Evolutionary conservation across 2,888 invertebrate genomes (phyloP), one percentile per base, ranked within the genome.

Genomic region (Eupithecia pulchellata): DNA sequence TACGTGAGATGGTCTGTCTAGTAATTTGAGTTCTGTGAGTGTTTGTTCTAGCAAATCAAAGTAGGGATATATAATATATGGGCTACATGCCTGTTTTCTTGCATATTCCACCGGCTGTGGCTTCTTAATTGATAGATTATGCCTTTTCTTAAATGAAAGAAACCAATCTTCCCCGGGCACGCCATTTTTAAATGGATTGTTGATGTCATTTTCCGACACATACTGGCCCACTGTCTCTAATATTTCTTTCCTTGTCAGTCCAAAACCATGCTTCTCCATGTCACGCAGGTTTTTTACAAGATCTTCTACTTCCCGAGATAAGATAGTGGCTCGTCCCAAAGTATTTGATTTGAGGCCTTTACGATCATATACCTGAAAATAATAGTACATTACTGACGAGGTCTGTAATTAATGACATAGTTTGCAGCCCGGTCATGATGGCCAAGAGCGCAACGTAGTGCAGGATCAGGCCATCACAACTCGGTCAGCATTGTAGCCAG

Each of bases 251-350:
- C 32, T 32, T 42, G 66, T 66, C 27, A 70, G 55, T 39, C 69
- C 69, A 25, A 69, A 69, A 34, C 65, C 65, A 36, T 61, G 36
- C 75, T 74, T 77, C 65, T 84, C 82, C 78, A 84, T 81, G 8
- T 32, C 68, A 69, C 75, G 76, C 11, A 83, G 64, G 52, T 79
- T 75, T 71, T 79, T 74, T 11, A 77, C 79, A 27, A 83, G 66
- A 36, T 75, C 72, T 69, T 84, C 81, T 52, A 79, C 67, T 68
- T 80, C 80, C 30, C 39, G 39, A 32, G 32, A 32, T 32, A 32
- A 32, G 32, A 32, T 32, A 32, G 32, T 32, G 32, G 32, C 32
- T 32, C 81, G 73, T 9, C 84, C 84, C 47, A 78, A 60, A 30
- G 79, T 75, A 58, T 61, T 65, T 3, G 71, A 71, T 67, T 75